A percentile compares a stretch with the other conserved stretches of the same genome.
Evolutionary conservation across 1,140 invertebrate species (phyloP).

Genomic region (Drosophila micromelanica): DNA sequence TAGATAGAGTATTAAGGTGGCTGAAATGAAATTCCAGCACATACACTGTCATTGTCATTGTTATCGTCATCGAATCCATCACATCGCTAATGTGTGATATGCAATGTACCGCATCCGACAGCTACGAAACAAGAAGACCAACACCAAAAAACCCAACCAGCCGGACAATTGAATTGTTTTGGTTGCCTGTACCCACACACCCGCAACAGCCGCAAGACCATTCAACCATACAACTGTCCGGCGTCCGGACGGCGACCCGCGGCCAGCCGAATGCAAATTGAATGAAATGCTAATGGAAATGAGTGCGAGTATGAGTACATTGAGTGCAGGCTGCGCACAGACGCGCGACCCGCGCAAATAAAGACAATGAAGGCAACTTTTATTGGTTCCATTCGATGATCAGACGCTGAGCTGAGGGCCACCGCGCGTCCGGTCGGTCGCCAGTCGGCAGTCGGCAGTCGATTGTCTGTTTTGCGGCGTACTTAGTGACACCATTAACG

Average conservation of each 20-base stretch:
- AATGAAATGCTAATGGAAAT: constrained; percentile 77
- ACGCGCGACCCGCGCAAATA: constrained; percentile 67
- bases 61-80: constrained; percentile 42
- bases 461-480: constrained; percentile 67
- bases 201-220: constrained; percentile 62
- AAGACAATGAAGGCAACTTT: constrained; percentile 81
- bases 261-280: constrained; percentile 70
- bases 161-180: constrained; percentile 83
- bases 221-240: constrained; percentile 64
- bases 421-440: constrained; percentile 44
- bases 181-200: constrained; percentile 32
- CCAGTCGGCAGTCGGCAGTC: constrained; percentile 7
- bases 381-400: constrained; percentile 84
- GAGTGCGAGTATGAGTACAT: constrained; percentile 33
- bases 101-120: constrained; percentile 75
- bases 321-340: constrained; percentile 53
- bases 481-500: constrained; percentile 83
- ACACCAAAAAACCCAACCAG: constrained; percentile 62
- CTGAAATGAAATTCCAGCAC: not conserved
- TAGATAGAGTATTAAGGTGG: not conserved
- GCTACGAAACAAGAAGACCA: constrained; percentile 52
- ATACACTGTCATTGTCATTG: constrained; percentile 34
- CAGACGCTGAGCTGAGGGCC: constrained; percentile 45
- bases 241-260: constrained; percentile 4
- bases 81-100: constrained; percentile 80